Evolutionary conservation across 1,140 invertebrate genomes (phyloP).

Genomic region (Scaptomyza graminum): DNA sequence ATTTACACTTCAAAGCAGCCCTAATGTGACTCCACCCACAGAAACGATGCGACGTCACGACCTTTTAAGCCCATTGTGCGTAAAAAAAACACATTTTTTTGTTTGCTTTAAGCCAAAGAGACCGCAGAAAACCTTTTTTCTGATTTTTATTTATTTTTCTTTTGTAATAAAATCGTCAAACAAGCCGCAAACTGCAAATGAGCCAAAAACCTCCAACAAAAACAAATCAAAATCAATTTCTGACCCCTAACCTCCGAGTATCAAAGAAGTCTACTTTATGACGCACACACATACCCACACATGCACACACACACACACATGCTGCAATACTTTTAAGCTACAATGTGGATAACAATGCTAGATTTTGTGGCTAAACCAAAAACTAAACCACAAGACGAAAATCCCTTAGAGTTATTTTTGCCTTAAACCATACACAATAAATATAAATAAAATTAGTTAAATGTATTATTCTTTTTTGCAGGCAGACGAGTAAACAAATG

Average conservation of each 20-base stretch:
- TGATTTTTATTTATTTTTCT: conserved; percentile 1
- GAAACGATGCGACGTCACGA: not conserved
- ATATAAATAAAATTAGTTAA: conserved; percentile 55
- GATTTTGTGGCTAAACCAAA: conserved; percentile 18
- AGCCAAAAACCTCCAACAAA: conserved; percentile 33
- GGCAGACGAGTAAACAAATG: conserved; percentile 61
- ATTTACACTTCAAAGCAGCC: conserved; percentile 17
- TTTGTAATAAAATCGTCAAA: conserved; percentile 14
- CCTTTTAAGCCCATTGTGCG: not conserved
- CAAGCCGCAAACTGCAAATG: conserved; percentile 40
- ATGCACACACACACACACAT: conserved; percentile 20
- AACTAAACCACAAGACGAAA: conserved; percentile 9
- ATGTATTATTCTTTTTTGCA: conserved; percentile 51
- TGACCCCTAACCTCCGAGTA: conserved; percentile 7
- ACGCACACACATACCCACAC: too few species aligned
- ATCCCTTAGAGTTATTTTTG: conserved; percentile 16
- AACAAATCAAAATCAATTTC: conserved; percentile 50
- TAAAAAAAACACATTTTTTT: conserved; percentile 17
- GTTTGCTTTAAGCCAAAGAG: conserved; percentile 18
- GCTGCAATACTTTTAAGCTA: not conserved
- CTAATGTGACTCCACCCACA: not conserved
- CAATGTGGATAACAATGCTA: conserved; percentile 14
- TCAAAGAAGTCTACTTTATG: conserved; percentile 5
- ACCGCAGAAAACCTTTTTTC: conserved; percentile 36
- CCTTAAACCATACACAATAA: not conserved